phyloP scores from a whole-genome alignment of 2,888 invertebrate genomes.

The Oeneis ivallda region DNA sequence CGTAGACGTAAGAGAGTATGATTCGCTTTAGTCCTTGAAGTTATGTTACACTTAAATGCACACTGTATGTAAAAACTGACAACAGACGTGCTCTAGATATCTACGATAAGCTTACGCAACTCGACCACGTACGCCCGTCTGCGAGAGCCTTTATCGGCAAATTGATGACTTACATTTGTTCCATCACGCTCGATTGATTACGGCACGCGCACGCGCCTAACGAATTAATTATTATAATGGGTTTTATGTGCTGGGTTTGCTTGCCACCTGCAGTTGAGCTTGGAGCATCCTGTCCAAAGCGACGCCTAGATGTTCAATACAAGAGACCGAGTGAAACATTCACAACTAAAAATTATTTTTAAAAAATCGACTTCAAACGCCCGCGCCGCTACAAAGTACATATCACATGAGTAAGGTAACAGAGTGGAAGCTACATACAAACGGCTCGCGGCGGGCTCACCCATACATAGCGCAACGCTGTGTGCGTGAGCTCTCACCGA shows the following conservation, averaged over 20 bases:
- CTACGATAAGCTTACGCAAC: constrained; percentile 31
- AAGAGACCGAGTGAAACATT: background rate
- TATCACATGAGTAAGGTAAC: too few species aligned
- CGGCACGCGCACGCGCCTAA: constrained; percentile 37
- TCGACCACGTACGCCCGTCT: constrained; percentile 31
- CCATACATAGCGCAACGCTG: too few species aligned
- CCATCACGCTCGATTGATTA: constrained; percentile 35
- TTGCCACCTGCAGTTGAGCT: constrained; percentile 29
- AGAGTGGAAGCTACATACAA: too few species aligned
- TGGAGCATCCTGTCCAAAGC: constrained; percentile 8
- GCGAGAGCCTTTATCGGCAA: constrained; percentile 32
- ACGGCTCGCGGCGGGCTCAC: too few species aligned
- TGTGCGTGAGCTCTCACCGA: too few species aligned
- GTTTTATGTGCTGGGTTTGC: background rate
- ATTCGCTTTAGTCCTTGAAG: background rate
- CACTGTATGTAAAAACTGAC: constrained; percentile 8
- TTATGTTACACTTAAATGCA: background rate
- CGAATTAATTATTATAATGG: constrained; percentile 23
- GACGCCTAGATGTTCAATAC: background rate
- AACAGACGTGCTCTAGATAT: constrained; percentile 35
- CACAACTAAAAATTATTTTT: too few species aligned
- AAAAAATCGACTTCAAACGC: too few species aligned
- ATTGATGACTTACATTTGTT: constrained; percentile 34
- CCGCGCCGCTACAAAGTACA: too few species aligned
- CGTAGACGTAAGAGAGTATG: background rate